phyloP scores from a whole-genome alignment of 2,797 vertebrate species.

The Clarias laeviceps region DNA sequence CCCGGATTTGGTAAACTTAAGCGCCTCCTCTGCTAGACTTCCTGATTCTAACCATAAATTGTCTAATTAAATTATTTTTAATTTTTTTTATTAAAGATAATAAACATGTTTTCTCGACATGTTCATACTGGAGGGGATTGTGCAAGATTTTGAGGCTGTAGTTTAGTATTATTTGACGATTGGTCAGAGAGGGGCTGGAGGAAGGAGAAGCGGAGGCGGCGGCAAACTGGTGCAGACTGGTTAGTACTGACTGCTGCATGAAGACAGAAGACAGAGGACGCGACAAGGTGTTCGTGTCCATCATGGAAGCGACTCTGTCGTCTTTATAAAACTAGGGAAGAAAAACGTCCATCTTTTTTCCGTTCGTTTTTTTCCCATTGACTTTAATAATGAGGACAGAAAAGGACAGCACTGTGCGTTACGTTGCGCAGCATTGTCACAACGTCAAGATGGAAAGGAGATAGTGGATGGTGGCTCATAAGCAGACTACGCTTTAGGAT shows the following conservation, averaged over 20 bases:
- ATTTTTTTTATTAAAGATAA: background rate
- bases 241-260: conserved; percentile 52
- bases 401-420: background rate
- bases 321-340: background rate
- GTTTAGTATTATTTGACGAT: background rate
- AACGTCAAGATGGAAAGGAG: conserved; percentile 10
- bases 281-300: background rate
- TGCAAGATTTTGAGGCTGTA: conserved; percentile 23
- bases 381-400: background rate
- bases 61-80: background rate
- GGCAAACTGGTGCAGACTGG: conserved; percentile 65
- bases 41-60: conserved; percentile 45
- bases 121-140: background rate
- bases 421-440: conserved; percentile 16
- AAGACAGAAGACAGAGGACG: conserved; percentile 23
- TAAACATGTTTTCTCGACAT: no score
- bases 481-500: conserved; percentile 25
- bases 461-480: conserved; percentile 11
- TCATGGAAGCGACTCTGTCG: background rate
- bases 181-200: background rate
- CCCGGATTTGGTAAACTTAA: conserved; percentile 53
- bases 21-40: conserved; percentile 56
- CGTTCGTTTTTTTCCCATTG: background rate
- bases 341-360: background rate
- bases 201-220: conserved; percentile 42